Conservation (phyloP, 1,140 invertebrate species). For the Megalonaias nervosa region DNA sequence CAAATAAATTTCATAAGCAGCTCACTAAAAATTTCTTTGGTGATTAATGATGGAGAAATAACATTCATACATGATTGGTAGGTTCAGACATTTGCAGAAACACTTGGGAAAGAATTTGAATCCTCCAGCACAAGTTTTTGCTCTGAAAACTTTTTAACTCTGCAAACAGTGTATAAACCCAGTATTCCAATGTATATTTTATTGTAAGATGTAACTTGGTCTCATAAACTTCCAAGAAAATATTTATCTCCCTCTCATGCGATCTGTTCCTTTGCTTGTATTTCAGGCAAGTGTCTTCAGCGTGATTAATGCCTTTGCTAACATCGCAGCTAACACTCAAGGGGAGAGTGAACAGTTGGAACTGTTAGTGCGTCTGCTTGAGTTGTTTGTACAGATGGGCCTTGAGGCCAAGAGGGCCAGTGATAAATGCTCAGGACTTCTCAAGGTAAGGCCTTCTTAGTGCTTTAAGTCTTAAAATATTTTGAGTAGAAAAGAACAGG, state of each 20-base stretch:
- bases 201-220: too few species aligned
- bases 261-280: neutral
- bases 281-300: slow-evolving; percentile 89
- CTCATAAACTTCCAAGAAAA: neutral
- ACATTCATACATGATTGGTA: too few species aligned
- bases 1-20: too few species aligned
- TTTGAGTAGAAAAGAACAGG: neutral
- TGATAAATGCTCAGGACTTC: slow-evolving; percentile 83
- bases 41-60: too few species aligned
- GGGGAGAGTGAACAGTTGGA: slow-evolving; percentile 91
- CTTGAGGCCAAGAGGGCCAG: slow-evolving; percentile 95
- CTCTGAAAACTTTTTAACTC: too few species aligned
- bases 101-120: too few species aligned
- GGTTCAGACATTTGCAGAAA: too few species aligned
- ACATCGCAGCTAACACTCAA: slow-evolving; percentile 94
- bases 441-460: slow-evolving; percentile 74
- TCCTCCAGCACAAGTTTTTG: too few species aligned
- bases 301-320: slow-evolving; percentile 82
- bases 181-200: too few species aligned
- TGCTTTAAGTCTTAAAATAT: slow-evolving; percentile 1
- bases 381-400: slow-evolving; percentile 97
- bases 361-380: slow-evolving; percentile 88
- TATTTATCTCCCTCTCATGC: neutral
- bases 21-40: too few species aligned
- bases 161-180: too few species aligned